Evolutionary conservation across 2,888 invertebrate genomes (phyloP).

Genomic region (Orthosia gracilis): DNA sequence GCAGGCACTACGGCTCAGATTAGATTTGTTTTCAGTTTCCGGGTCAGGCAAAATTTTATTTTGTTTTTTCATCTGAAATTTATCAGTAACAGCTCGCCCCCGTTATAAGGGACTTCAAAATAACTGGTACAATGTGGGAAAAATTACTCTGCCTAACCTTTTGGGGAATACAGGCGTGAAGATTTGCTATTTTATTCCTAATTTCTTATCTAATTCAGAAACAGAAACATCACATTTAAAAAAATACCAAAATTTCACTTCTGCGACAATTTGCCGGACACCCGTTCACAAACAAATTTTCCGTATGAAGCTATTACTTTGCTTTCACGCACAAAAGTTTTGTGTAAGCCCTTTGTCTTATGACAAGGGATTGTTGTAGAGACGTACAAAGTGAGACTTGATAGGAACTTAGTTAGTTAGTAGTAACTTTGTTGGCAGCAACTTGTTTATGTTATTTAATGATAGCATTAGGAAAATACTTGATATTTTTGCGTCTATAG

Average conservation of each 20-base stretch:
- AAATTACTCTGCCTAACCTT: too few species aligned
- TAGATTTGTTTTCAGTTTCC: too few species aligned
- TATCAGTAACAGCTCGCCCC: too few species aligned
- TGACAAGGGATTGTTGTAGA: constrained; percentile 40
- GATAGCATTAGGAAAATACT: constrained; percentile 32
- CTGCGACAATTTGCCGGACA: background rate
- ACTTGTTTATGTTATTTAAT: constrained; percentile 45
- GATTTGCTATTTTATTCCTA: too few species aligned
- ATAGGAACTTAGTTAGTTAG: constrained; percentile 53
- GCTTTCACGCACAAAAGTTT: constrained; percentile 52
- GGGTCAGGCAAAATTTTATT: too few species aligned
- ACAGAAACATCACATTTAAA: too few species aligned
- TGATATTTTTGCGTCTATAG: background rate
- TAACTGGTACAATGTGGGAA: too few species aligned
- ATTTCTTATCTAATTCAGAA: too few species aligned
- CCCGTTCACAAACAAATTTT: constrained; percentile 21
- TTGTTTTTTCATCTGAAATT: too few species aligned
- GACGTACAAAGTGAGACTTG: constrained; percentile 42
- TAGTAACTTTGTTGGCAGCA: constrained; percentile 47
- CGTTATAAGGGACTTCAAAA: too few species aligned
- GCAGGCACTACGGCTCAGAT: too few species aligned
- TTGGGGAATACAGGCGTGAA: too few species aligned
- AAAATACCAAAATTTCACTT: constrained; percentile 5
- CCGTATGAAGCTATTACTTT: constrained; percentile 37
- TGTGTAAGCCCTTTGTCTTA: constrained; percentile 53